phyloP scores from a whole-genome alignment of 2,888 invertebrate genomes.

The Tuta absoluta region DNA sequence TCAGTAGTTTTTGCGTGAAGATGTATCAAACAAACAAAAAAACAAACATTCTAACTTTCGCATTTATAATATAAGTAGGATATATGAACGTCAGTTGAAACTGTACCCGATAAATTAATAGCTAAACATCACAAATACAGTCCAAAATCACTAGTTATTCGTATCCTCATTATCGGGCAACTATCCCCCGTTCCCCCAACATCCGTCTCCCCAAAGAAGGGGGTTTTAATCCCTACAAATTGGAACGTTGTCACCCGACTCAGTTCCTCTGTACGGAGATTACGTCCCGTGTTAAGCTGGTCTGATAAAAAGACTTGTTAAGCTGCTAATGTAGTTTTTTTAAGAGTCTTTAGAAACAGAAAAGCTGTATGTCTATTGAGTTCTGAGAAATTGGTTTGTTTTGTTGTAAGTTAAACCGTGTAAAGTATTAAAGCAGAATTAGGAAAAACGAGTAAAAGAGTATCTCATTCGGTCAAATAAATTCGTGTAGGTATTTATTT shows the following conservation, averaged over 20 bases:
- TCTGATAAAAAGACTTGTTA: conserved; percentile 13
- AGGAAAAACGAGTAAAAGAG: no score
- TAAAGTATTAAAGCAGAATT: no score
- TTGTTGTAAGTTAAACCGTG: not conserved
- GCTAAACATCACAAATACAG: not conserved
- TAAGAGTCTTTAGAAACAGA: not conserved
- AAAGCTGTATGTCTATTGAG: not conserved
- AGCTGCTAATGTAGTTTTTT: conserved; percentile 18
- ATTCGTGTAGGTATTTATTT: no score
- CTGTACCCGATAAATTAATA: not conserved
- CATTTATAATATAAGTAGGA: no score
- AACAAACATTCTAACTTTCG: no score
- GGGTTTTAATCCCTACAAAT: conserved; percentile 33
- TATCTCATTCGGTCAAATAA: no score
- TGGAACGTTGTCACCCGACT: conserved; percentile 31
- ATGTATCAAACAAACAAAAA: no score
- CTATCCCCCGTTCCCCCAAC: not conserved
- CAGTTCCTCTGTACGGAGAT: conserved; percentile 12
- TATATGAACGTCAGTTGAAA: not conserved
- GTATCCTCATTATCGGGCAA: conserved; percentile 5
- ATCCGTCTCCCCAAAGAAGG: not conserved
- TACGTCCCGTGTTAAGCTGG: conserved; percentile 12
- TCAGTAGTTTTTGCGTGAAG: no score
- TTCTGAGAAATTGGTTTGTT: not conserved
- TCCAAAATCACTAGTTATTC: conserved; percentile 7